Base-by-base conservation (phyloP, 1,140 invertebrate genomes). In the Tyrophagus putrescentiae region DNA sequence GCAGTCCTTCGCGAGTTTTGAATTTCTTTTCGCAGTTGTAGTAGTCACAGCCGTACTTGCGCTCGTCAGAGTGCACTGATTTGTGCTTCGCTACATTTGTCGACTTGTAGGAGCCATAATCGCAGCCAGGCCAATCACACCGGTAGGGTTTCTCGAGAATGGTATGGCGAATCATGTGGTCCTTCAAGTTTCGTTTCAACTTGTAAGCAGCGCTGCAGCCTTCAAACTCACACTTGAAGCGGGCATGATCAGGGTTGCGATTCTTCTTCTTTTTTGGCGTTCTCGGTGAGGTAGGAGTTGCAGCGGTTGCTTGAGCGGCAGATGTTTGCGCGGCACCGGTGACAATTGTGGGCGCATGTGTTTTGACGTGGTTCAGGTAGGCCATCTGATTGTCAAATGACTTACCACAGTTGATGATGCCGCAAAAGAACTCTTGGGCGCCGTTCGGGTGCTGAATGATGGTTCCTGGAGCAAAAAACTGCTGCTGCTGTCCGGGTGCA, bases 161-260 rank as follows among this genome's bases (percentile, higher is more conserved):
- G 9, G 52, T 54, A 33, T 54, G 52, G 9, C 52, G 13, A 27
- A 54, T 54, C 52, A 54, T 54, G 25, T 54, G 52, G 39, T 54
- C 52, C 39, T 54, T 54, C 11, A 54, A 34, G 39, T 54, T 54
- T 9, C 52, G 52, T 33, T 54, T 54, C 28, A 54, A 54, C 27
- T 54, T 54, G 27, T 54, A 54, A 23, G 52, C 52, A 13, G 52
- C 52, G 3, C 11, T 54, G 27, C 52, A 54, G 11, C 52, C 52
- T 54, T 54, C 52, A 54, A 54, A 54, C 39, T 54, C 52, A 33
- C 52, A 54, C 27, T 54, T 54, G 27, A 54, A 54, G 32, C 52
- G 3, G 16, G 52, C 52, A 31, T 34, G 39, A 34, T 54, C 52
- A 1, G 52, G 52, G 39, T 54, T 54, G 13, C 52, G 52, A 33